A percentile compares a stretch with the other conserved stretches of the same genome.
phyloP scores from a whole-genome alignment of 1,140 invertebrate species.

The Hestina assimilis region DNA sequence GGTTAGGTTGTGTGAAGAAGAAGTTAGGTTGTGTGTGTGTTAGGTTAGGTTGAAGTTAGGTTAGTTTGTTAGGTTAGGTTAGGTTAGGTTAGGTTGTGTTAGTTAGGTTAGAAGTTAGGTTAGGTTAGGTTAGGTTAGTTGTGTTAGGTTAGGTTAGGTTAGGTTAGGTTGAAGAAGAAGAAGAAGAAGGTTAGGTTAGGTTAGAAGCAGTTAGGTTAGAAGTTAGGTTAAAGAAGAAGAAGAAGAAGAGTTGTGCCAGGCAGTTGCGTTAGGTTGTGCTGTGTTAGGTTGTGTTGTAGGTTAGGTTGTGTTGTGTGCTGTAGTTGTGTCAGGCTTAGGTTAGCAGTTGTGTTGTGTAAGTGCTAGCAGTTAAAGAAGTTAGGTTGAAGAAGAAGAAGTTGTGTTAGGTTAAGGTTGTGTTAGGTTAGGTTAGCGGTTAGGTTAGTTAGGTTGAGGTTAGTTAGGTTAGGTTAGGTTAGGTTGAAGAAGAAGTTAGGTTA shows the following conservation, averaged over 20 bases:
- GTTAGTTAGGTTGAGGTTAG: too few species aligned
- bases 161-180: slow-evolving; percentile 20
- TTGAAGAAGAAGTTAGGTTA: too few species aligned
- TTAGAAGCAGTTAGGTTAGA: slow-evolving; percentile 3
- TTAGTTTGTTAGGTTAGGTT: slow-evolving; percentile 27
- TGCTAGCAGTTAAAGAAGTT: too few species aligned
- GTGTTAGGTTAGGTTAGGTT: slow-evolving; percentile 17
- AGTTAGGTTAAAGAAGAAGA: slow-evolving; percentile 10
- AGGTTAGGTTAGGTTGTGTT: slow-evolving; percentile 24
- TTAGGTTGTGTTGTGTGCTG: background rate
- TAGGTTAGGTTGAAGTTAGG: slow-evolving; percentile 33
- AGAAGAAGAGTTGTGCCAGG: too few species aligned
- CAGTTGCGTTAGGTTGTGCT: slow-evolving; percentile 7
- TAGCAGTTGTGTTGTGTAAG: slow-evolving; percentile 6
- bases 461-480: slow-evolving; percentile 8
- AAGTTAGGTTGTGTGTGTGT: slow-evolving; percentile 32
- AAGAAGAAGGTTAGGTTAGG: slow-evolving; percentile 20
- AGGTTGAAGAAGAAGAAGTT: too few species aligned
- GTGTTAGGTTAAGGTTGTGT: background rate
- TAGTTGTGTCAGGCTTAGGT: slow-evolving; percentile 4
- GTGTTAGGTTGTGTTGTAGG: slow-evolving; percentile 28
- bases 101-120: slow-evolving; percentile 19
- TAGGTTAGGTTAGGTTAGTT: background rate
- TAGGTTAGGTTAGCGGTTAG: slow-evolving; percentile 24
- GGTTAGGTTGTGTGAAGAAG: too few species aligned